A percentile compares a stretch with the other conserved stretches of the same genome.
These are phyloP conservation scores for Plumapathes pennacea DNA, from an alignment of 92 coral and sea anemone genomes.

Conservation along the genomic window DNA sequence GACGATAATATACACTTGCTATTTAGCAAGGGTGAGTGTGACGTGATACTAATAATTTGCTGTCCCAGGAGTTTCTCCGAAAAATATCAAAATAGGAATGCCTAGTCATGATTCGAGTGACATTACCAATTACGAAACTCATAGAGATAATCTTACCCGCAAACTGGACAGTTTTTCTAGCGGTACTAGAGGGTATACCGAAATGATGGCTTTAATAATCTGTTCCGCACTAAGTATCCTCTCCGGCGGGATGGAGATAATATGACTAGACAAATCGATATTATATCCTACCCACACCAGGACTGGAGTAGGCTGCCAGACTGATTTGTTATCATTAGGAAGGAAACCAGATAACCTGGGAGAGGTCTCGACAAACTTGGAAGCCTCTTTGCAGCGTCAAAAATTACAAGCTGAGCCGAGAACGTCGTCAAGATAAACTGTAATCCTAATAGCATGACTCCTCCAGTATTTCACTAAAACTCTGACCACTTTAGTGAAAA, in stretches of 20 bases:
- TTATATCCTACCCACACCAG: constrained; percentile 5
- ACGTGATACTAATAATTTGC: too few relatives aligned
- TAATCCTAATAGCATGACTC: constrained; percentile 6
- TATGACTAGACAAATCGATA: constrained; percentile 11
- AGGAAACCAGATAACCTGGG: not conserved
- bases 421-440: constrained; percentile 21
- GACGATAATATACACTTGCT: not conserved
- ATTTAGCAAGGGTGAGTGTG: not conserved
- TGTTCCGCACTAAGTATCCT: constrained; percentile 4
- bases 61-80: too few relatives aligned
- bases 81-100: too few relatives aligned
- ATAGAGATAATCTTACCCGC: constrained; percentile 41
- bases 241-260: not conserved
- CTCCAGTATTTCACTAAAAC: constrained; percentile 10
- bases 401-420: constrained; percentile 6
- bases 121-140: constrained; percentile 34
- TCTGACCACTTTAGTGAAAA: constrained; percentile 12
- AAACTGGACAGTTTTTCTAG: constrained; percentile 21
- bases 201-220: not conserved
- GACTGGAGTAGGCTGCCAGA: constrained; percentile 9
- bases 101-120: constrained; percentile 1
- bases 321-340: constrained; percentile 3
- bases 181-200: constrained; percentile 5
- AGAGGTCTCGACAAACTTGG: not conserved
- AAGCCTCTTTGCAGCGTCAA: constrained; percentile 1